Base-by-base conservation (phyloP, 2,888 invertebrate genomes). In the Euplagia quadripunctaria region DNA sequence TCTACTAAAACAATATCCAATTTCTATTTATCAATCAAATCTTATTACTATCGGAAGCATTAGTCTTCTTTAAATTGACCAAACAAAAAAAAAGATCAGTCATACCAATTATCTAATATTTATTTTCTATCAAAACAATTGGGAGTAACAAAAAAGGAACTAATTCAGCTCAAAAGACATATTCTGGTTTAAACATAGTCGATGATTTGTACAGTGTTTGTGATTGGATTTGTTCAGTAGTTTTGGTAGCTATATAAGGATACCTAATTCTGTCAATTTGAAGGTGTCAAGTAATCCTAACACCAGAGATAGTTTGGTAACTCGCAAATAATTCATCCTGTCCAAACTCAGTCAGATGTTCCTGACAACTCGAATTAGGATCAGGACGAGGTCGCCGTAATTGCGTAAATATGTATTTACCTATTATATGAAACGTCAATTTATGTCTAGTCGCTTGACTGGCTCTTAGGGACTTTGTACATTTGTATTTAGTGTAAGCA, bases 371-470 rank as follows among this genome's bases (percentile, higher is more conserved):
- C 67, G 69, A 73, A 81, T 75, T 66, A 65, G 76, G 78, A 58
- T 74, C 71, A 66, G 43, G 55, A 71, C 84, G 82, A 85, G 84
- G 82, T 82, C 75, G 77, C 43, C 67, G 66, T 79, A 79, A 80
- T 81, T 77, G 76, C 71, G 73, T 73, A 79, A 82, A 82, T 79
- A 77, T 55, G 43, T 71, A 49, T 78, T 64, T 74, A 72, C 71
- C 75, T 67, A 68, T 68, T 68, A 68, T 79, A 71, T 80, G 64
- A 79, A 74, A 75, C 70, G 68, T 68, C 73, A 85, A 82, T 84
- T 85, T 85, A 68, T 75, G 82, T 82, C 84, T 85, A 76, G 82
- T 75, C 82, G 66, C 43, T 64, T 68, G 71, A 75, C 52, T 74
- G 73, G 71, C 41, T 81, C 58, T 78, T 71, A 67, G 17, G 69